phyloP scores from a whole-genome alignment of 2,113 vertebrate genomes.

The Ginglymostoma cirratum region DNA sequence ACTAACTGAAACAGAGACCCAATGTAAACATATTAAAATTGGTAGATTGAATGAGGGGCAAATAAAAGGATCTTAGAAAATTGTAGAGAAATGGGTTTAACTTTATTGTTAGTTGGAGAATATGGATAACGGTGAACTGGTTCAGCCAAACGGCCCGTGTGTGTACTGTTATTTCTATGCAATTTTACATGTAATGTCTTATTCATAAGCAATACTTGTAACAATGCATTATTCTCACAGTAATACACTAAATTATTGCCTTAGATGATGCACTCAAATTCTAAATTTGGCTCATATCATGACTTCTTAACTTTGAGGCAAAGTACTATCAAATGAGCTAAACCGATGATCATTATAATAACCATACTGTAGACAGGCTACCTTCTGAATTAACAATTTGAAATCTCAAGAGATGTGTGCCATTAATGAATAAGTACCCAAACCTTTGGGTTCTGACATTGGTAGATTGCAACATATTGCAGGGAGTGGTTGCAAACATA shows the following conservation, averaged over 20 bases:
- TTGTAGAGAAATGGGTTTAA: neutral
- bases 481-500: neutral
- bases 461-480: neutral
- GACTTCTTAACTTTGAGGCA: neutral
- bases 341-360: neutral
- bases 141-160: neutral
- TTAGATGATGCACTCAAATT: neutral
- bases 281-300: neutral
- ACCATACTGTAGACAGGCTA: neutral
- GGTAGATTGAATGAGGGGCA: neutral
- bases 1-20: neutral
- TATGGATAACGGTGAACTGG: neutral
- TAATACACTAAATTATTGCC: neutral
- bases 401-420: neutral
- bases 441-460: neutral
- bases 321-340: neutral
- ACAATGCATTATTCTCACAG: neutral
- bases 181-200: neutral
- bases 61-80: neutral
- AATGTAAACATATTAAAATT: too few relatives aligned
- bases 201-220: neutral
- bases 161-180: neutral
- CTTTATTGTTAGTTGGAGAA: neutral
- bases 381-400: neutral
- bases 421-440: neutral